These are phyloP conservation scores for Cataglyphis livida DNA, from an alignment of 2,888 invertebrate genomes.

Conservation along the genomic window DNA sequence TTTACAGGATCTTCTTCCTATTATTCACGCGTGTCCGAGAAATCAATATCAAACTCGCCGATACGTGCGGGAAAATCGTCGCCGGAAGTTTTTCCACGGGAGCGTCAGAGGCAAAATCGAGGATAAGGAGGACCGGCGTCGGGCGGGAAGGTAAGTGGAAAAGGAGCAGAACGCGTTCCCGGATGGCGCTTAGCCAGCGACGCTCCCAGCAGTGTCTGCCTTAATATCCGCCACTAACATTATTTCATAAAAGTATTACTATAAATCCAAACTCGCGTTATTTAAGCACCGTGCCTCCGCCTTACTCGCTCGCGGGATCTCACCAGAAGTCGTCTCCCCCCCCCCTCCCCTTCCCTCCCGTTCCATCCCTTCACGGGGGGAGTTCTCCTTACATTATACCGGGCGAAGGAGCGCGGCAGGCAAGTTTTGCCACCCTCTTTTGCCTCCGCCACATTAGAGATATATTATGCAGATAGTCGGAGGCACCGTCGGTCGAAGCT, in stretches of 20 bases:
- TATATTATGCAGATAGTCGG: conserved; percentile 78
- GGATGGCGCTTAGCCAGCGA: conserved; percentile 76
- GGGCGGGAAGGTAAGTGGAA: conserved; percentile 3
- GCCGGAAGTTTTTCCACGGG: conserved; percentile 54
- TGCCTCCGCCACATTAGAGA: conserved; percentile 81
- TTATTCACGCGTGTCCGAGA: conserved; percentile 38
- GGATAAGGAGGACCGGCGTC: conserved; percentile 29
- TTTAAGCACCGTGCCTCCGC: conserved; percentile 81
- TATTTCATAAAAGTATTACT: conserved; percentile 86
- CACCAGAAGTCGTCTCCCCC: conserved; percentile 34
- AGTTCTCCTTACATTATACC: conserved; percentile 77
- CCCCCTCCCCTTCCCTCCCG: conserved; percentile 30
- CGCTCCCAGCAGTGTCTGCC: conserved; percentile 82
- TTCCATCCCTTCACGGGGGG: conserved; percentile 28
- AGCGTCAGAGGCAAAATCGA: conserved; percentile 45
- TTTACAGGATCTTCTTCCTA: not conserved
- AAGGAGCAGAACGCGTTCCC: conserved; percentile 23
- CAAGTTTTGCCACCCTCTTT: conserved; percentile 79
- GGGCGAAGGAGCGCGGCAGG: conserved; percentile 71
- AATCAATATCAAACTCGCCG: conserved; percentile 50
- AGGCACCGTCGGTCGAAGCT: conserved; percentile 50
- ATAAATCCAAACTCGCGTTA: conserved; percentile 85
- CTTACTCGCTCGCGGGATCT: conserved; percentile 38
- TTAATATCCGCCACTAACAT: conserved; percentile 86
- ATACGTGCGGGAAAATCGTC: conserved; percentile 51